Percentiles rank a stretch among this genome's conserved stretches.
phyloP scores from a whole-genome alignment of 2,113 vertebrate genomes.

The Cichladusa arquata region DNA sequence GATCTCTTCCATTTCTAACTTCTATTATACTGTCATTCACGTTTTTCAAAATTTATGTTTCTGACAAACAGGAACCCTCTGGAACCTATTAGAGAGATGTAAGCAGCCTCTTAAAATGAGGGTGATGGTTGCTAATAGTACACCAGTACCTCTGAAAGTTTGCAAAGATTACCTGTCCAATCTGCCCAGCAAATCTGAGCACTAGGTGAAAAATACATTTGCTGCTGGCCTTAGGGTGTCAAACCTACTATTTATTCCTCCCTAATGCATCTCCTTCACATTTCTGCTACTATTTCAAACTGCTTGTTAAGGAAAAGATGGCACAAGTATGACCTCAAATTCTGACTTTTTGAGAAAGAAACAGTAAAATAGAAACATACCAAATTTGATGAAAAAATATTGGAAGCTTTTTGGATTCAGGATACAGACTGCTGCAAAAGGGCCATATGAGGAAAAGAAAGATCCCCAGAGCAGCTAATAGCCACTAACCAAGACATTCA shows the following conservation, averaged over 20 bases:
- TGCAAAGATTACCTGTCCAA: background rate
- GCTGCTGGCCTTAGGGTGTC: background rate
- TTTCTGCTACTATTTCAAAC: background rate
- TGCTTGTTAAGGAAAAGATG: background rate
- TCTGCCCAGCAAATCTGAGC: background rate
- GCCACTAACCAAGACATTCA: background rate
- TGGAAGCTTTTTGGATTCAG: background rate
- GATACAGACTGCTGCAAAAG: background rate
- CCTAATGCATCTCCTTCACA: background rate
- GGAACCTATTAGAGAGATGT: background rate
- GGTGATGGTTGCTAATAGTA: background rate
- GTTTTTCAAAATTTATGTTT: background rate
- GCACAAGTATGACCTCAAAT: background rate
- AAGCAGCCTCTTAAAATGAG: background rate
- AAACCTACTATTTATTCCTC: background rate
- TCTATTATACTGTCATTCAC: background rate
- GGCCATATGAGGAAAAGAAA: background rate
- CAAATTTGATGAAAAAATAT: background rate
- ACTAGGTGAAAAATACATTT: background rate
- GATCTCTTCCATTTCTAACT: background rate
- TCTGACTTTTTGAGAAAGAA: background rate
- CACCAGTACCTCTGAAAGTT: background rate
- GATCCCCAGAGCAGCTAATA: background rate
- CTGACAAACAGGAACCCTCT: background rate
- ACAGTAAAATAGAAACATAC: background rate